phyloP scores from a whole-genome alignment of 2,797 vertebrate genomes.

The Podarcis lilfordi region DNA sequence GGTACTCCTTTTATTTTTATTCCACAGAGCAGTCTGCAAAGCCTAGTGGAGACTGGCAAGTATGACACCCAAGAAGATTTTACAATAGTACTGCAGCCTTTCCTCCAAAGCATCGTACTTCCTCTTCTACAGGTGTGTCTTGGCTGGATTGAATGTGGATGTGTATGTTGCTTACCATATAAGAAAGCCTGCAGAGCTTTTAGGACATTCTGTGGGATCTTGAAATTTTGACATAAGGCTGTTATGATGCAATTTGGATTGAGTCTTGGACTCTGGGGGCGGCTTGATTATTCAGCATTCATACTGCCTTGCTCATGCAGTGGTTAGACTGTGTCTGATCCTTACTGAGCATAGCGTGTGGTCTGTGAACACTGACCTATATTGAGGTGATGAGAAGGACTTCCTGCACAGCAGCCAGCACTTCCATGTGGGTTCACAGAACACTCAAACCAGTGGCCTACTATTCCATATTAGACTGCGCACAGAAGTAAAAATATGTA shows the following conservation, averaged over 20 bases:
- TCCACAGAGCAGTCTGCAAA: constrained; percentile 80
- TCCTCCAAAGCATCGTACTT: constrained; percentile 78
- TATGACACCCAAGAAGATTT: constrained; percentile 89
- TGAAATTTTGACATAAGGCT: not conserved
- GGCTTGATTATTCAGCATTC: no score
- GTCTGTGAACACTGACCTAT: not conserved
- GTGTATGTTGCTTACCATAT: not conserved
- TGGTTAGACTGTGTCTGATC: no score
- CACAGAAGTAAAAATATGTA: not conserved
- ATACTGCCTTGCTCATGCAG: no score
- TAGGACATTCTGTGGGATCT: not conserved
- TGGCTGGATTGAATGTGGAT: constrained; percentile 4
- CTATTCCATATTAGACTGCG: not conserved
- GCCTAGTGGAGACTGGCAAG: constrained; percentile 84
- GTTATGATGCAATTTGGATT: not conserved
- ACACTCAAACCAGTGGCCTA: not conserved
- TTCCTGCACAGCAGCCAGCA: not conserved
- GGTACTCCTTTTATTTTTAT: not conserved
- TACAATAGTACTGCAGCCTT: constrained; percentile 90
- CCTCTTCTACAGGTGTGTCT: constrained; percentile 78
- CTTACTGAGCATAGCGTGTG: not conserved
- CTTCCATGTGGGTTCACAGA: not conserved
- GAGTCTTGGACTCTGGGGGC: not conserved
- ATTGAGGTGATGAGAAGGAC: not conserved
- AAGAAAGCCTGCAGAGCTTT: not conserved